Percentiles rank a stretch among this genome's conserved stretches.
These are phyloP conservation scores for Chiloscyllium plagiosum DNA, from an alignment of 2,113 vertebrate species.

Conservation along the genomic window DNA sequence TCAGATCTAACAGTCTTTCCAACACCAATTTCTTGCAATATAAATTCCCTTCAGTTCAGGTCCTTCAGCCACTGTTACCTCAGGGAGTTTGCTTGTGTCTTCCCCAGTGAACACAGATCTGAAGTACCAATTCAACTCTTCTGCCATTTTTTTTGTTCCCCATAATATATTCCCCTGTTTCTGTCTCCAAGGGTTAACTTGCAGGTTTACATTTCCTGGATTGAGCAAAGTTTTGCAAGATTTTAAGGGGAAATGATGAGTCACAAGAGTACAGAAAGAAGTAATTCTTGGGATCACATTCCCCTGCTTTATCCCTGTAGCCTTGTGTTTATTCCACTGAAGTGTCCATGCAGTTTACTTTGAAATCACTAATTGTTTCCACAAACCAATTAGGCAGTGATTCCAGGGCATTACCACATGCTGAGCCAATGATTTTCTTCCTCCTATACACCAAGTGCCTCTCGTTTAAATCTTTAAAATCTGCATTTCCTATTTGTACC, in stretches of 20 bases:
- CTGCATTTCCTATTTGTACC: background rate
- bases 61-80: too few relatives aligned
- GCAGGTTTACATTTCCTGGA: background rate
- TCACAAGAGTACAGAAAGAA: background rate
- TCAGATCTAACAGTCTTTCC: too few relatives aligned
- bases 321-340: background rate
- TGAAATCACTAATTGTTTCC: too few relatives aligned
- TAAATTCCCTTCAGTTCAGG: too few relatives aligned
- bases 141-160: too few relatives aligned
- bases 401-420: background rate
- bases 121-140: too few relatives aligned
- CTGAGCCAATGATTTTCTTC: background rate
- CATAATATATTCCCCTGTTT: too few relatives aligned
- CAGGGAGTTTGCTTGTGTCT: too few relatives aligned
- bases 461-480: background rate
- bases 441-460: background rate
- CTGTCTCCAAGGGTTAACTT: background rate
- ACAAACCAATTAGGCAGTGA: too few relatives aligned
- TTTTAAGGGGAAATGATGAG: background rate
- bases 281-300: background rate
- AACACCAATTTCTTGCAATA: too few relatives aligned
- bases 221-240: background rate
- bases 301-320: background rate
- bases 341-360: too few relatives aligned
- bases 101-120: too few relatives aligned